A percentile compares a stretch with the other conserved stretches of the same genome.
phyloP scores from a whole-genome alignment of 1,140 invertebrate species.

The Harlomillsia oculata region DNA sequence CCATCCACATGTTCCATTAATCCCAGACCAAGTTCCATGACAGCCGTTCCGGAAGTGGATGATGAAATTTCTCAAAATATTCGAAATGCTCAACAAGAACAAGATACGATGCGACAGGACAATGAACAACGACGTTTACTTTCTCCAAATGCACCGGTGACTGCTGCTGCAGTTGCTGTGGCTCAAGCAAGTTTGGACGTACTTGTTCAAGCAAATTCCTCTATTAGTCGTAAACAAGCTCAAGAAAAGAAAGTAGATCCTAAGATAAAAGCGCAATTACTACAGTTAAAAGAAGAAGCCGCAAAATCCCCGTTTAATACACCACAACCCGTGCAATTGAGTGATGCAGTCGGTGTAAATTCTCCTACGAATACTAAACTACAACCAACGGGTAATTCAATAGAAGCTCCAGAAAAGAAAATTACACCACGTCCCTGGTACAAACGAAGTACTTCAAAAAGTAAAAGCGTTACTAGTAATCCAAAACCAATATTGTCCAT shows the following conservation, averaged over 20 bases:
- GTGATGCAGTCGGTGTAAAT: no score
- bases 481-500: conserved; percentile 5
- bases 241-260: conserved; percentile 13
- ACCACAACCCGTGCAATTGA: neutral
- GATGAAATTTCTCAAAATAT: conserved; percentile 30
- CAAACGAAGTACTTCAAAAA: conserved; percentile 8
- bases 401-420: no score
- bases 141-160: neutral
- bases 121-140: neutral
- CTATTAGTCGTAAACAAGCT: neutral
- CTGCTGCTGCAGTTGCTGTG: neutral
- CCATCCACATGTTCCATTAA: no score
- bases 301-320: conserved; percentile 30
- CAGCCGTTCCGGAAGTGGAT: conserved; percentile 1
- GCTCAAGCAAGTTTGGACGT: conserved; percentile 2
- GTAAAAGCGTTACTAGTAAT: conserved; percentile 11
- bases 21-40: neutral
- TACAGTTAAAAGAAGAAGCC: conserved; percentile 22
- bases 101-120: neutral
- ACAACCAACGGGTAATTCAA: neutral
- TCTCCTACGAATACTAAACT: no score
- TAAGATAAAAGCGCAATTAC: conserved; percentile 17
- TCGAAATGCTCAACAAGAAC: conserved; percentile 22
- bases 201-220: conserved; percentile 1
- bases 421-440: conserved; percentile 22